These are phyloP conservation scores for Pungitius pungitius DNA, from an alignment of 2,113 vertebrate genomes.

Conservation along the genomic window DNA sequence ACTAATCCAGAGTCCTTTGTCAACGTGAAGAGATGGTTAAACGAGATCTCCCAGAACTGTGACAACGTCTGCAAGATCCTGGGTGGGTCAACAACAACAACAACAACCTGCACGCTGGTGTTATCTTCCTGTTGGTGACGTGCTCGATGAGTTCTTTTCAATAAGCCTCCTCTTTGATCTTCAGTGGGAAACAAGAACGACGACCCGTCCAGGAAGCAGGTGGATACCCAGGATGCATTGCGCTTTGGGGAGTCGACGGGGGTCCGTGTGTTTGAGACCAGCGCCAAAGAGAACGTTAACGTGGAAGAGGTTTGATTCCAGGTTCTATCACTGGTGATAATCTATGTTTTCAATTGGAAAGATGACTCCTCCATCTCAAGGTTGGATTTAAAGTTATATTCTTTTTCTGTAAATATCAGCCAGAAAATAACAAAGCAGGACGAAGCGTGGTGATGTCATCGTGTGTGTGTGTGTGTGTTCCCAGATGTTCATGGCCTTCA, in stretches of 20 bases:
- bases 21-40: slow-evolving; percentile 86
- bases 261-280: slow-evolving; percentile 84
- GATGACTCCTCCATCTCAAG: too few relatives aligned
- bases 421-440: too few relatives aligned
- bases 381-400: too few relatives aligned
- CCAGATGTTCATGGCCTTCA: slow-evolving; percentile 88
- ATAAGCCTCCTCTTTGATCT: too few relatives aligned
- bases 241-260: slow-evolving; percentile 85
- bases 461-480: background rate
- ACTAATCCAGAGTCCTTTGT: slow-evolving; percentile 87
- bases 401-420: too few relatives aligned
- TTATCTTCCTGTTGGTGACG: too few relatives aligned
- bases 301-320: slow-evolving; percentile 82
- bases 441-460: too few relatives aligned
- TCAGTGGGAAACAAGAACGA: slow-evolving; percentile 88
- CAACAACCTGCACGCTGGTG: too few relatives aligned
- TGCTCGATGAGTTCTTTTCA: too few relatives aligned
- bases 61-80: slow-evolving; percentile 87
- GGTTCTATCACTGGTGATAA: too few relatives aligned
- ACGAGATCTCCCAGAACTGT: slow-evolving; percentile 88
- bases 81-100: slow-evolving; percentile 69
- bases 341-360: background rate
- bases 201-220: slow-evolving; percentile 79
- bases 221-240: slow-evolving; percentile 81
- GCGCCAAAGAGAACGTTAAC: slow-evolving; percentile 87